A percentile compares a stretch with the other conserved stretches of the same genome.
Conservation (phyloP, 2,888 invertebrate genomes). For the Drosophila borealis region DNA sequence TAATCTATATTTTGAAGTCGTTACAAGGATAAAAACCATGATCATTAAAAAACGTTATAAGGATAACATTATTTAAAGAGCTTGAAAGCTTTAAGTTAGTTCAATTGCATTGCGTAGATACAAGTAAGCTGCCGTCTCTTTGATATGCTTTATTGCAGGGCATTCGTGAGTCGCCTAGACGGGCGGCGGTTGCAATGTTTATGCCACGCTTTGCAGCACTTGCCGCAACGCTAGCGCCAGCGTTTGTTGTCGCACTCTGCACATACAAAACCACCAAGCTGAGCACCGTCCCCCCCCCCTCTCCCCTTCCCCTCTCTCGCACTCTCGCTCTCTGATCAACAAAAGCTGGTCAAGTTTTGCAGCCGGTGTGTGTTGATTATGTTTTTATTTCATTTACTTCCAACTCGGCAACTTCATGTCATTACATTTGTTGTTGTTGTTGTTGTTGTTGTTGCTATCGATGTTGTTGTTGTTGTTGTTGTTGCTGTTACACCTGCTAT, state of each 20-base stretch:
- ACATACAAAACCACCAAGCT: slow-evolving; percentile 24
- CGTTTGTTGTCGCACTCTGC: slow-evolving; percentile 35
- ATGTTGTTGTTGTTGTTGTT: no score
- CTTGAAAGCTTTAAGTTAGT: background rate
- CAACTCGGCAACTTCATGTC: slow-evolving; percentile 56
- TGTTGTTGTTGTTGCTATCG: slow-evolving; percentile 1
- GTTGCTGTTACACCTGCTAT: slow-evolving; percentile 4
- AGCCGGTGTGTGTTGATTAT: slow-evolving; percentile 61
- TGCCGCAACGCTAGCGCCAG: slow-evolving; percentile 9
- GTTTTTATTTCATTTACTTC: slow-evolving; percentile 61
- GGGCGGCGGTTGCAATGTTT: slow-evolving; percentile 1
- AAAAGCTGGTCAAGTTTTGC: slow-evolving; percentile 52
- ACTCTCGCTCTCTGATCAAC: slow-evolving; percentile 1
- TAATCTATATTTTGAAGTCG: no score
- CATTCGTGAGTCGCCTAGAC: slow-evolving; percentile 15
- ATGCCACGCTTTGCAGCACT: slow-evolving; percentile 42
- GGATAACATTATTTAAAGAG: no score
- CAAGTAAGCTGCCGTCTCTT: background rate
- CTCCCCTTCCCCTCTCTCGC: background rate
- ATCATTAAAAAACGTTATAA: no score
- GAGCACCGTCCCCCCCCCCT: background rate
- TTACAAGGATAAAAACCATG: no score
- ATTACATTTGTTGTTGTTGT: slow-evolving; percentile 29
- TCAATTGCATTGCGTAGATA: background rate
- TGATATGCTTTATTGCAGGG: slow-evolving; percentile 14